A percentile compares a stretch with the other conserved stretches of the same genome.
These are phyloP conservation scores for Octodonta nipae DNA, from an alignment of 2,888 invertebrate species.

Conservation along the genomic window DNA sequence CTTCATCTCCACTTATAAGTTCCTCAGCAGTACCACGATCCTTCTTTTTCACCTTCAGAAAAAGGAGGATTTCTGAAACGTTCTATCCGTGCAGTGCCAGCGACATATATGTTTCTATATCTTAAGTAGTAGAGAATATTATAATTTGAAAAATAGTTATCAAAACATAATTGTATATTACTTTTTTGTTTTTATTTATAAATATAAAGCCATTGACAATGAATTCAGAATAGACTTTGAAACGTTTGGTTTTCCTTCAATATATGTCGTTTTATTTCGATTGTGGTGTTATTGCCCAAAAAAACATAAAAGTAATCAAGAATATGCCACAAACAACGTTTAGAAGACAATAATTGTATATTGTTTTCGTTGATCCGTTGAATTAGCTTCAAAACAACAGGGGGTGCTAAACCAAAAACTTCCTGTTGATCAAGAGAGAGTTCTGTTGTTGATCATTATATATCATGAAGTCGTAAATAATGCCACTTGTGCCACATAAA, in stretches of 20 bases:
- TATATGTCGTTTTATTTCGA: no score
- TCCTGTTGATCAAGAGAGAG: background rate
- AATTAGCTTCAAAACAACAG: constrained; percentile 2
- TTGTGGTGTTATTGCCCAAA: no score
- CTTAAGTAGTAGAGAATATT: background rate
- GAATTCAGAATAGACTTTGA: no score
- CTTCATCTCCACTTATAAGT: constrained; percentile 11
- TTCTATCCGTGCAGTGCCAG: constrained; percentile 13
- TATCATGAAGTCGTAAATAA: constrained; percentile 5
- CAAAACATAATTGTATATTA: constrained; percentile 2
- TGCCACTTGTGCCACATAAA: constrained; percentile 5
- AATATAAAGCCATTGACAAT: no score
- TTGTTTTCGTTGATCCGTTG: constrained; percentile 6
- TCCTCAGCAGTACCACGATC: constrained; percentile 12
- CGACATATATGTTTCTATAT: constrained; percentile 3
- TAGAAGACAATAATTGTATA: constrained; percentile 8
- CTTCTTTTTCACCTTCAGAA: constrained; percentile 10
- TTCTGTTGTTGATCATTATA: constrained; percentile 7
- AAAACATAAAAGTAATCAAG: no score
- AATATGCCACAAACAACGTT: no score
- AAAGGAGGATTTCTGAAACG: constrained; percentile 15
- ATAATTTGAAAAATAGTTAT: constrained; percentile 4
- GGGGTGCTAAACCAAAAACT: constrained; percentile 3
- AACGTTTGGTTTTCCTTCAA: no score
- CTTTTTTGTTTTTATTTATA: no score